A percentile compares a stretch with the other conserved stretches of the same genome.
Evolutionary conservation across 2,797 vertebrate species (phyloP).

Genomic region (Danionella dracula): DNA sequence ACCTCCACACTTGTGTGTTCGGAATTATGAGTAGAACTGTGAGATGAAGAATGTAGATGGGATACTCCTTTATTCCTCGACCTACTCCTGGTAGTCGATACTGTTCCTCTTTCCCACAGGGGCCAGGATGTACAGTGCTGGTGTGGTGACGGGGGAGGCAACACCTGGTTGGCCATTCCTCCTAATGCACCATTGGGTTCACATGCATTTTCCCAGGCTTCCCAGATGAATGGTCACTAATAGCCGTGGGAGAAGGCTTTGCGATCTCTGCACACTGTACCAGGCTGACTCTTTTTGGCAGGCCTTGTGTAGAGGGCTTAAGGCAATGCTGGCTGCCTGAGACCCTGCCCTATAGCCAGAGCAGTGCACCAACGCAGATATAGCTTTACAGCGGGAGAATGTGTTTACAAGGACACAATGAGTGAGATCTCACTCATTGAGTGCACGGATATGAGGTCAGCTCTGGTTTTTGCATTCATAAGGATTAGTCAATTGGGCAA

Average conservation of each 20-base stretch:
- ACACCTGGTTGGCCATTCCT: slow-evolving; percentile 78
- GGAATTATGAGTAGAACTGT: not conserved
- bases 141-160: slow-evolving; percentile 56
- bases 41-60: slow-evolving; percentile 22
- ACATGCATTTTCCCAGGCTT: slow-evolving; percentile 87
- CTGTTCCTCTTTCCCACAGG: slow-evolving; percentile 58
- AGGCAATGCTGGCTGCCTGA: slow-evolving; percentile 64
- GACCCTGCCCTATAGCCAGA: slow-evolving; percentile 55
- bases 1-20: not conserved
- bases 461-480: not conserved
- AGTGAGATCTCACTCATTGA: slow-evolving; percentile 9
- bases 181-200: slow-evolving; percentile 69
- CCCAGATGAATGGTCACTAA: slow-evolving; percentile 75
- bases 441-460: slow-evolving; percentile 1
- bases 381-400: slow-evolving; percentile 71
- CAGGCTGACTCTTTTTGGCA: slow-evolving; percentile 78
- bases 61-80: not conserved
- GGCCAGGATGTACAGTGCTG: slow-evolving; percentile 61
- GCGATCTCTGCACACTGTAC: slow-evolving; percentile 64
- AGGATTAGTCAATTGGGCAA: too few species aligned
- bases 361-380: slow-evolving; percentile 71
- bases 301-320: slow-evolving; percentile 68
- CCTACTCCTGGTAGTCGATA: slow-evolving; percentile 33
- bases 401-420: slow-evolving; percentile 57
- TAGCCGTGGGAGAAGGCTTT: slow-evolving; percentile 83